phyloP scores from a whole-genome alignment of 35 echinoderm and acorn worm genomes.

The Holothuria glaberrima region DNA sequence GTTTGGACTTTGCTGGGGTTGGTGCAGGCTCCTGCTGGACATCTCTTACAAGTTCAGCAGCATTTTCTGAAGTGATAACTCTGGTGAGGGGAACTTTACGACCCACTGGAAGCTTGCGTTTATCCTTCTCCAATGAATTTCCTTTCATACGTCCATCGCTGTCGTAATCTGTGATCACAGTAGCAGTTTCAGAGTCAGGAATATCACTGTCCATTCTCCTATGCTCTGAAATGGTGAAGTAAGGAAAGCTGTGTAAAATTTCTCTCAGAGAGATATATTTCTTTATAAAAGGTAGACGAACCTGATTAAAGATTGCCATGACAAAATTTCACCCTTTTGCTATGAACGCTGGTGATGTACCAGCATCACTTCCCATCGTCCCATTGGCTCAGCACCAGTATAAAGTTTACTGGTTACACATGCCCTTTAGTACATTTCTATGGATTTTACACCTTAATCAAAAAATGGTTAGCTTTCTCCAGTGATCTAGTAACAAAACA shows the following conservation, averaged over 20 bases:
- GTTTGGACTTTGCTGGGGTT: conserved; percentile 73
- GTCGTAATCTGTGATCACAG: conserved; percentile 73
- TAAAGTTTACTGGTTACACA: no score
- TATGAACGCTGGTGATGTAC: no score
- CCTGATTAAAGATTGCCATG: no score
- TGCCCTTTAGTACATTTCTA: no score
- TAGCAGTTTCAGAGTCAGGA: conserved; percentile 55
- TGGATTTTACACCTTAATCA: no score
- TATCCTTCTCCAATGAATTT: conserved; percentile 73
- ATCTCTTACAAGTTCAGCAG: conserved; percentile 52
- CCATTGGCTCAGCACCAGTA: no score
- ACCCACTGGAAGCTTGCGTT: conserved; percentile 72
- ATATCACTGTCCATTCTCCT: conserved; percentile 72
- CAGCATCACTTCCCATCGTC: no score
- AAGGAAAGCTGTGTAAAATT: not conserved
- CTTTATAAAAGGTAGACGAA: no score
- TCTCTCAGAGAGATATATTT: no score
- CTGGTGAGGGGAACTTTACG: conserved; percentile 80
- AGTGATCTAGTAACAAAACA: no score
- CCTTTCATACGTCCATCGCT: conserved; percentile 52
- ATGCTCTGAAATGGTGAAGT: conserved; percentile 62
- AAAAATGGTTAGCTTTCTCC: no score
- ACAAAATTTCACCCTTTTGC: no score
- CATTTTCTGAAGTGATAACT: conserved; percentile 66
- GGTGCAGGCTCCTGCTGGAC: conserved; percentile 46